Evolutionary conservation across 2,888 invertebrate genomes (phyloP).

Genomic region (Kuschelorhynchus macadamiae): DNA sequence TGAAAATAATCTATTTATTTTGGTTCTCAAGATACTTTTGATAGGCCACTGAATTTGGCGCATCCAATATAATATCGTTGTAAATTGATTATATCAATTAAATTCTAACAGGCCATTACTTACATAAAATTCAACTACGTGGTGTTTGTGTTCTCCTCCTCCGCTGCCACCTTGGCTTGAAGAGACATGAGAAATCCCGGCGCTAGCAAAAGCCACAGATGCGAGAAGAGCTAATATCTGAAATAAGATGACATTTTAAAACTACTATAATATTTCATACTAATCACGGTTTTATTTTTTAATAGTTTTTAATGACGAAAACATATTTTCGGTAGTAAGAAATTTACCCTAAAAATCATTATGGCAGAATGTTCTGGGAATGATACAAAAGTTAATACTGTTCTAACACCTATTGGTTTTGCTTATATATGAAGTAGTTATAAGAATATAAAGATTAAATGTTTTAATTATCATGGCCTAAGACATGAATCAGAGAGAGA

Average conservation of each 20-base stretch:
- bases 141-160: conserved; percentile 24
- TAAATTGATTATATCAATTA: no score
- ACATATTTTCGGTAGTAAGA: no score
- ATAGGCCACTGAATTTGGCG: no score
- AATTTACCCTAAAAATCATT: no score
- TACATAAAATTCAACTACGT: conserved; percentile 37
- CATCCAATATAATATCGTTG: no score
- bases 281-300: no score
- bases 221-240: conserved; percentile 23
- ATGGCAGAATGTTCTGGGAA: no score
- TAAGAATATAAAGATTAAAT: conserved; percentile 21
- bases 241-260: conserved; percentile 1
- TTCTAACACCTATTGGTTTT: not conserved
- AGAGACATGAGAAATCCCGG: conserved; percentile 30
- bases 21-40: no score
- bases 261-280: conserved; percentile 11
- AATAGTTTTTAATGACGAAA: no score
- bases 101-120: no score
- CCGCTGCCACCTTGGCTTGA: conserved; percentile 26
- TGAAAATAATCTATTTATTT: no score
- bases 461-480: conserved; percentile 10
- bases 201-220: conserved; percentile 21
- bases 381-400: no score
- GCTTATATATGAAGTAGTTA: conserved; percentile 10
- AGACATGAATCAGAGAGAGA: not conserved